These are phyloP conservation scores for Pachliopta kotzebuea DNA, from an alignment of 2,888 invertebrate species.

Conservation along the genomic window DNA sequence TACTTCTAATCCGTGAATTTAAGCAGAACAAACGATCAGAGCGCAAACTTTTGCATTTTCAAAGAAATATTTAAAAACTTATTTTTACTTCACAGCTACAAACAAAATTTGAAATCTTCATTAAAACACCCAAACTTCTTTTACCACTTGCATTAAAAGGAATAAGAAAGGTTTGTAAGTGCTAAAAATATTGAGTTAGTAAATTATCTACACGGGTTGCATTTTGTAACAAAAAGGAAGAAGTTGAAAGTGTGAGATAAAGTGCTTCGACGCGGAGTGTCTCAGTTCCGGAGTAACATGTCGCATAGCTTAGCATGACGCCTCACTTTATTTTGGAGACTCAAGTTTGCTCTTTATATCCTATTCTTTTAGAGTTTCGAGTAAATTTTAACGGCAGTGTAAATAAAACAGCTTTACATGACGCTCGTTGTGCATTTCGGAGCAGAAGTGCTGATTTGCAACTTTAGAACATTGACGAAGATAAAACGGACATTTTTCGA, in stretches of 20 bases:
- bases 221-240: slow-evolving; percentile 30
- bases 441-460: slow-evolving; percentile 24
- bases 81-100: slow-evolving; percentile 5
- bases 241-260: slow-evolving; percentile 31
- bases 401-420: slow-evolving; percentile 28
- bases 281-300: slow-evolving; percentile 30
- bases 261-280: slow-evolving; percentile 31
- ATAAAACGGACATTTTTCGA: slow-evolving; percentile 13
- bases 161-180: slow-evolving; percentile 21
- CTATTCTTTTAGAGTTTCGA: slow-evolving; percentile 29
- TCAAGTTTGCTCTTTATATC: slow-evolving; percentile 29
- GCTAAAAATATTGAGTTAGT: slow-evolving; percentile 31
- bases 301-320: slow-evolving; percentile 31
- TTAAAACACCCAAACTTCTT: slow-evolving; percentile 10
- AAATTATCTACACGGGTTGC: slow-evolving; percentile 31
- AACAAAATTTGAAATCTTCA: slow-evolving; percentile 17
- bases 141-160: slow-evolving; percentile 21
- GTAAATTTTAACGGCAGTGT: slow-evolving; percentile 28
- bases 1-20: not conserved
- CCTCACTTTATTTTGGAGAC: slow-evolving; percentile 29
- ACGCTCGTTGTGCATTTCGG: slow-evolving; percentile 19
- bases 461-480: slow-evolving; percentile 6
- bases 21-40: not conserved
- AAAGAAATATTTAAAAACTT: not conserved
- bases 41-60: slow-evolving; percentile 5